Base-by-base conservation (phyloP, 2,888 invertebrate genomes). In the Tachystola acroxantha region DNA sequence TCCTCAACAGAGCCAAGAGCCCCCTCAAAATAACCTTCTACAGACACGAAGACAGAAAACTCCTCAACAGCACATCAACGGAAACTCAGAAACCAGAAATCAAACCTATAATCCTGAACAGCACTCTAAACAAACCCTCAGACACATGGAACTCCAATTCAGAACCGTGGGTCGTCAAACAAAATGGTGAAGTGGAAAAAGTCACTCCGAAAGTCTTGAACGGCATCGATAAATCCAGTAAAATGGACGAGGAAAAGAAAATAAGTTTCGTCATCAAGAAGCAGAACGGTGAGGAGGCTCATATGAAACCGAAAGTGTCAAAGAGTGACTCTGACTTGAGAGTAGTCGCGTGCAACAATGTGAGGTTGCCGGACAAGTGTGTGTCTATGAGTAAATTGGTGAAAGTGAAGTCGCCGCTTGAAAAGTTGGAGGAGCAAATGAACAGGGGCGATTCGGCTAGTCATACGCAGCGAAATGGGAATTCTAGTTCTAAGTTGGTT, bases 111-210 rank as follows among this genome's bases (percentile, higher is more conserved):
- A 81, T 86, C 40, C 59, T 86, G 29, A 86, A 86, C 48, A 79
- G 77, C 38, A 84, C 81, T 22, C 58, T 86, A 16, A 69, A 64
- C 34, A 81, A 79, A 51, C 54, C 75, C 14, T 50, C 66, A 10
- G 79, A 77, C 28, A 52, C 62, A 14, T 62, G 45, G 39, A 68
- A 52, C 48, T 53, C 66, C 0, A 70, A 72, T 36, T 61, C 75
- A 9, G 84, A 84, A 45, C 85, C 86, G 0, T 85, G 84, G 85
- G 78, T 85, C 2, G 80, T 85, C 1, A 85, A 85, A 55, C 82
- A 80, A 49, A 86, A 85, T 40, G 84, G 86, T 0, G 85, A 86
- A 43, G 78, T 85, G 0, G 82, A 79, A 46, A 86, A 82, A 58
- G 73, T 84, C 32, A 41, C 57, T 2, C 64, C 71, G 1, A 84